Evolutionary conservation across 2,113 vertebrate species (phyloP).

Genomic region (Onychostoma macrolepis): DNA sequence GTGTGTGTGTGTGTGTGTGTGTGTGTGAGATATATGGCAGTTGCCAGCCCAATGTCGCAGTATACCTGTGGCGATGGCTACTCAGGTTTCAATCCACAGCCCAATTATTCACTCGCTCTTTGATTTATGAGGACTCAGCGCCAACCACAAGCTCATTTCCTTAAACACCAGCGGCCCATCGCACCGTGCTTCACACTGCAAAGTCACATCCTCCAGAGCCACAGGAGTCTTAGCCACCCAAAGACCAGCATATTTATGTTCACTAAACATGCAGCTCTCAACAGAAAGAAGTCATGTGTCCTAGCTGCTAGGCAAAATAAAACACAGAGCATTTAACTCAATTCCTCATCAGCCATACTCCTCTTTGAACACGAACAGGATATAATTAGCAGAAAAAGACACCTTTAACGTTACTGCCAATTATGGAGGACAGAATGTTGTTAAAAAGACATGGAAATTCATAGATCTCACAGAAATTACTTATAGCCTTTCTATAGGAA

Average conservation of each 20-base stretch:
- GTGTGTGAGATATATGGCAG: constrained; percentile 52
- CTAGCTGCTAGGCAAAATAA: not conserved
- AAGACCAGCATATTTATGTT: constrained; percentile 33
- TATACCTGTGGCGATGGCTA: constrained; percentile 51
- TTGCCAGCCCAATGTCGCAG: constrained; percentile 48
- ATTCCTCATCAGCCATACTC: not conserved
- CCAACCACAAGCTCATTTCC: constrained; percentile 59
- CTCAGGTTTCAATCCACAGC: constrained; percentile 56
- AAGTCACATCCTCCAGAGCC: constrained; percentile 46
- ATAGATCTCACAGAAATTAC: not conserved
- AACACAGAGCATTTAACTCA: not conserved
- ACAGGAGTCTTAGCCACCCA: constrained; percentile 3
- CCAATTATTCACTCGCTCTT: constrained; percentile 59
- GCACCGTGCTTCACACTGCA: constrained; percentile 10
- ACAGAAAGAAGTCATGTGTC: not conserved
- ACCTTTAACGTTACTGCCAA: not conserved
- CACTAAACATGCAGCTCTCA: constrained; percentile 7
- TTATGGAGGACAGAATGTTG: not conserved
- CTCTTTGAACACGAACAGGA: not conserved
- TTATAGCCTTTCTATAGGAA: constrained; percentile 14
- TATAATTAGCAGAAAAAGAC: constrained; percentile 18
- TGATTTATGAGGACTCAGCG: constrained; percentile 58
- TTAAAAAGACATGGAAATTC: not conserved
- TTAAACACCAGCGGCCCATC: constrained; percentile 56
- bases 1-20: not conserved